Evolutionary conservation across 2,113 vertebrate species (phyloP).

Genomic region (Vidua macroura): DNA sequence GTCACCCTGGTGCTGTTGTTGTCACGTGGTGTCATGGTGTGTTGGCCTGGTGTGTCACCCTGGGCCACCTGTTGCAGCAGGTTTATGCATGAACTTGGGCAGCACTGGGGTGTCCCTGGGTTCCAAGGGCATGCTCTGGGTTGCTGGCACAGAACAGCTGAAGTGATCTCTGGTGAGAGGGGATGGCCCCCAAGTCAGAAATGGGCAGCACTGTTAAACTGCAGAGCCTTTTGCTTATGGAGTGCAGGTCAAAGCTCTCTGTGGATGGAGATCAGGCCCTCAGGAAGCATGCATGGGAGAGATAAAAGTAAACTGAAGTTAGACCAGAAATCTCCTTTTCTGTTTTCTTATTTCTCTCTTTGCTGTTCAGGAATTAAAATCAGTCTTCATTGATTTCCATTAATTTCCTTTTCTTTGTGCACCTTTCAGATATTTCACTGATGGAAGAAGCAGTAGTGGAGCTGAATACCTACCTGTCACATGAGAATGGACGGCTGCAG

Average conservation of each 20-base stretch:
- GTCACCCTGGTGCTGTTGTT: background rate
- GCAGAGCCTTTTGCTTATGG: background rate
- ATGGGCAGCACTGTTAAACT: background rate
- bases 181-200: background rate
- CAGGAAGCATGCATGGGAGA: background rate
- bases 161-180: background rate
- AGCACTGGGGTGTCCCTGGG: background rate
- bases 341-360: background rate
- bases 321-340: background rate
- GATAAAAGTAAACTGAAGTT: background rate
- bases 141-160: background rate
- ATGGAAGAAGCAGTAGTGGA: slow-evolving; percentile 82
- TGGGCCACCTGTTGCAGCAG: background rate
- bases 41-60: background rate
- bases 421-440: slow-evolving; percentile 71
- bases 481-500: slow-evolving; percentile 85
- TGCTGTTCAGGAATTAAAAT: background rate
- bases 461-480: slow-evolving; percentile 82
- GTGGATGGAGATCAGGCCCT: background rate
- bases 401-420: background rate
- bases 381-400: background rate
- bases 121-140: background rate
- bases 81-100: background rate
- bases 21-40: background rate
- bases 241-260: background rate